Percentiles rank a stretch among this genome's conserved stretches.
These are phyloP conservation scores for Buceros bicornis DNA, from an alignment of 2,797 vertebrate genomes.

Conservation along the genomic window DNA sequence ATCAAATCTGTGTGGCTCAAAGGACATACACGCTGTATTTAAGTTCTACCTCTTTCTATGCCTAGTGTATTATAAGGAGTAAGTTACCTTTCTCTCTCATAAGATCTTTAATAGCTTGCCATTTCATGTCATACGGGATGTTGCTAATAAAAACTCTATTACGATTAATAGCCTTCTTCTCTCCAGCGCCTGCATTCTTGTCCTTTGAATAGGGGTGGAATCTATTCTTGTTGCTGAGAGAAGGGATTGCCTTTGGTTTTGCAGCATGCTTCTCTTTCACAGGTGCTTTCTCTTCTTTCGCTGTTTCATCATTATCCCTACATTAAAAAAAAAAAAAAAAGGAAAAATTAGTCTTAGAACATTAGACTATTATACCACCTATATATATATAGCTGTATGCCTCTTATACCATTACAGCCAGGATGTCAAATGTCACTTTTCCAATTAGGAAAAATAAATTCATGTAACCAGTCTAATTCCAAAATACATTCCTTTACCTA, in stretches of 20 bases:
- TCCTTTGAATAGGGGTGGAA: conserved; percentile 96
- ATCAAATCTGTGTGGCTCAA: conserved; percentile 78
- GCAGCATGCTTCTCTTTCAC: conserved; percentile 86
- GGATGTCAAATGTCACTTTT: neutral
- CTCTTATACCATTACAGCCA: neutral
- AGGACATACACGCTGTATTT: conserved; percentile 43
- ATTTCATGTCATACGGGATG: conserved; percentile 99
- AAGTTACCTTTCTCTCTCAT: conserved; percentile 99
- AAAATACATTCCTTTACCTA: neutral
- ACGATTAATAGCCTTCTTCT: conserved; percentile 91
- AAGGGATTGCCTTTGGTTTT: conserved; percentile 75
- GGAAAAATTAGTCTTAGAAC: neutral
- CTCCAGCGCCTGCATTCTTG: conserved; percentile 84
- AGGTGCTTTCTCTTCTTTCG: conserved; percentile 87
- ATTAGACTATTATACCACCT: neutral
- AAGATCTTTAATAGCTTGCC: conserved; percentile 99
- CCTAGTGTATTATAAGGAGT: conserved; percentile 47
- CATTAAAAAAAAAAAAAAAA: conserved; percentile 31
- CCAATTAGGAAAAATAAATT: neutral
- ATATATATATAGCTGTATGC: neutral
- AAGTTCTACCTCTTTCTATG: conserved; percentile 9
- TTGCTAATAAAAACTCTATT: conserved; percentile 99
- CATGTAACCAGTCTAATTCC: neutral
- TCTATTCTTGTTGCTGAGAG: conserved; percentile 87
- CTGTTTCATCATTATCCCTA: conserved; percentile 82